Base-by-base conservation (phyloP, 2,888 invertebrate species). In the Ecdyonurus torrentis region DNA sequence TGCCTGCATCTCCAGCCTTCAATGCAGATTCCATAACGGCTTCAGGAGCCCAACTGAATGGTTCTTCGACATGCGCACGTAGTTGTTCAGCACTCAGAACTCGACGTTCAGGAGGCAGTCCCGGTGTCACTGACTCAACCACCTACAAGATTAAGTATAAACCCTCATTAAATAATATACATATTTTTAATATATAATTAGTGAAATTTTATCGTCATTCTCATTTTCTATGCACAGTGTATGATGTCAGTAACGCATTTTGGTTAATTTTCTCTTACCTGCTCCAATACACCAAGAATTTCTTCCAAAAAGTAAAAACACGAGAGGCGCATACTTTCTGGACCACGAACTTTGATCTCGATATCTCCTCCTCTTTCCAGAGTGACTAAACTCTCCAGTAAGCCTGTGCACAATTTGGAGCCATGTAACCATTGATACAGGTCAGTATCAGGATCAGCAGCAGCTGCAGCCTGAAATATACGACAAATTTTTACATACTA, bases 381-480 rank as follows among this genome's bases (percentile, higher is more conserved):
- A 2, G 82, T 83, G 19, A 88, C 76, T 61, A 88, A 75, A 62
- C 85, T 83, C 72, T 88, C 87, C 65, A 87, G 77, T 53, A 80
- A 78, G 1, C 83, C 83, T 60, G 83, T 80, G 70, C 83, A 84
- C 67, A 87, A 76, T 72, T 86, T 86, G 52, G 85, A 84, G 53
- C 87, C 87, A 67, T 81, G 77, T 73, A 80, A 81, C 86, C 86
- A 87, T 71, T 89, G 87, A 68, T 84, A 83, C 53, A 88, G 74
- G 71, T 87, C 86, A 1, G 79, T 80, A 65, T 85, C 84, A 63
- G 77, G 76, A 65, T 77, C 79, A 66, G 77, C 74, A 71, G 74
- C 63, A 85, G 70, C 67, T 82, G 81, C 5, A 82, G 80, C 78
- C 84, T 77, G n/a, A n/a, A n/a, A n/a, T n/a, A n/a, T 66, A 53